Base-by-base conservation (phyloP, 2,888 invertebrate genomes). In the Meta bourneti region DNA sequence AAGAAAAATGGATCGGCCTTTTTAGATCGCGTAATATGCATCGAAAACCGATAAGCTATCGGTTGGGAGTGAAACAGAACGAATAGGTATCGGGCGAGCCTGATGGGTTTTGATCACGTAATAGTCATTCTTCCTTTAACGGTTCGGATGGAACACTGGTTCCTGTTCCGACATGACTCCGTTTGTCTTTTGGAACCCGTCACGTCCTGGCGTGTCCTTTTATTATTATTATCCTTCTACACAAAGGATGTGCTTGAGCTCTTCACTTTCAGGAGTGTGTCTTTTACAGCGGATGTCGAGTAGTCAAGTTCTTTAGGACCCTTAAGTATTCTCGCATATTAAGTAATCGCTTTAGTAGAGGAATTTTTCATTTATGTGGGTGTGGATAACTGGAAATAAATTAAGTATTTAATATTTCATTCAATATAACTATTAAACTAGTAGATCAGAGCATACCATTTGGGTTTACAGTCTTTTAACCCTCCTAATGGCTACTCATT, bases 1-100 rank as follows among this genome's bases (percentile, higher is more conserved):
- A 72, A 78, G 74, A 87, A 87, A 48, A 87, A 79, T 70, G 72
- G 48, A 70, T 71, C 20, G 52, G 52, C 71, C 87, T 87, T 87
- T 84, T 87, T 51, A 71, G 70, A 48, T 72, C 54, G 54, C 54
- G n/a, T 87, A 87, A 87, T 80, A 80, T 87, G 54, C 87, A 87
- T 87, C 80, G 87, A 71, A 87, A 87, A 80, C 72, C 87, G 80
- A 87, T 87, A 87, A 74, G 72, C 34, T 86, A 86, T 78, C 13
- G 80, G 34, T 49, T 48, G 49, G 8, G 19, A 87, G 69, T 85
- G 48, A 80, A 78, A 79, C n/a, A n/a, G 72, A 80, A 61, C 69
- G 19, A 86, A 86, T 71, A 78, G 80, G 34, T 72, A 87, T 80
- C 52, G 52, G 5, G n/a, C 71, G n/a, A 13, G 52, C 80, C 72